A percentile compares a stretch with the other conserved stretches of the same genome.
These are phyloP conservation scores for Sorex maritimensis DNA, from an alignment of 2,797 vertebrate species.

Conservation along the genomic window DNA sequence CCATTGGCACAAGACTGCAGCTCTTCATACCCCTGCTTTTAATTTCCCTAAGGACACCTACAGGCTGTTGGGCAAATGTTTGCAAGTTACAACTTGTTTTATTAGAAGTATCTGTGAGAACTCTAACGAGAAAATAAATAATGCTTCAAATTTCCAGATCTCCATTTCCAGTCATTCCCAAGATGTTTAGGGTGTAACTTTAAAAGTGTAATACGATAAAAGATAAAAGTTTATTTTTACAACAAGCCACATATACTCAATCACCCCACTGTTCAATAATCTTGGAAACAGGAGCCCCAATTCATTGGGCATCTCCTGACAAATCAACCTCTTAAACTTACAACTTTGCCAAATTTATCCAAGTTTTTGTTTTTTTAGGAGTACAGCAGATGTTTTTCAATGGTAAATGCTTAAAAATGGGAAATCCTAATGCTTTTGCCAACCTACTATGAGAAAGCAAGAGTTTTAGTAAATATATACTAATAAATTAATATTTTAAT, in stretches of 20 bases:
- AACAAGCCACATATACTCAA: slow-evolving; percentile 8
- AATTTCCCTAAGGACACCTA: slow-evolving; percentile 83
- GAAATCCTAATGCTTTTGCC: slow-evolving; percentile 55
- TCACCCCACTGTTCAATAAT: slow-evolving; percentile 39
- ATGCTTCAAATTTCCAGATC: slow-evolving; percentile 74
- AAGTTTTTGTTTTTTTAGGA: slow-evolving; percentile 23
- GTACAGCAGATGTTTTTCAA: slow-evolving; percentile 46
- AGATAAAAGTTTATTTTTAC: slow-evolving; percentile 79
- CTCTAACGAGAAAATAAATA: slow-evolving; percentile 71
- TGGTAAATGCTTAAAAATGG: slow-evolving; percentile 56
- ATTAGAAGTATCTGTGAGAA: slow-evolving; percentile 80
- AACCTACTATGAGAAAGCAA: neutral
- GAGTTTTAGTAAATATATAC: neutral
- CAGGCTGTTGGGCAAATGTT: slow-evolving; percentile 77
- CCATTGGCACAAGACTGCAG: slow-evolving; percentile 67
- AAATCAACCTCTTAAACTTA: slow-evolving; percentile 66
- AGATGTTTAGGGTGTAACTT: slow-evolving; percentile 75
- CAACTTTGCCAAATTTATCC: slow-evolving; percentile 35
- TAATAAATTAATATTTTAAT: neutral
- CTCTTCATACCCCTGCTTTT: slow-evolving; percentile 77
- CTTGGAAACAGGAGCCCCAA: slow-evolving; percentile 5
- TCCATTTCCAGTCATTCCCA: slow-evolving; percentile 75
- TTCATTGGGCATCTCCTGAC: neutral
- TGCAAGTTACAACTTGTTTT: slow-evolving; percentile 82
- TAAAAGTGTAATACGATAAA: slow-evolving; percentile 67